Evolutionary conservation across 2,113 vertebrate genomes (phyloP).

Genomic region (Erpornis zantholeuca): DNA sequence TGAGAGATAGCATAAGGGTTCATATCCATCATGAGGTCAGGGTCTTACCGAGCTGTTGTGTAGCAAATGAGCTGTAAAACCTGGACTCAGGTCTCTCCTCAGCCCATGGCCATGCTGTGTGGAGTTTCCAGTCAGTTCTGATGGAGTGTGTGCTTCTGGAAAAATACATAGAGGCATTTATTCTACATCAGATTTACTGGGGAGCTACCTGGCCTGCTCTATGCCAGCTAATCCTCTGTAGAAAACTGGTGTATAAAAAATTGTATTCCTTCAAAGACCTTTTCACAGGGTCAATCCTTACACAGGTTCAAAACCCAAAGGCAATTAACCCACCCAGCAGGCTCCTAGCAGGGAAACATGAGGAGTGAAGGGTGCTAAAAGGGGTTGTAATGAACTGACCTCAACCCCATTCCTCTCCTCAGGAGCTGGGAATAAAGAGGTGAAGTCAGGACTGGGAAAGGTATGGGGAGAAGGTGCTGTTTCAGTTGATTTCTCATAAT

Average conservation of each 20-base stretch:
- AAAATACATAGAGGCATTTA: not conserved
- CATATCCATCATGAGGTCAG: not conserved
- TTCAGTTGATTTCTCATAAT: not conserved
- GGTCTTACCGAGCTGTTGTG: fast-evolving
- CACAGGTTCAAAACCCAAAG: not conserved
- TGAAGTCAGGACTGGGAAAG: not conserved
- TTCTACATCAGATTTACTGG: not conserved
- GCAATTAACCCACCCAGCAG: not conserved
- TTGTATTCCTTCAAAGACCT: not conserved
- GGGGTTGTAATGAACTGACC: not conserved
- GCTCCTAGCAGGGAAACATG: not conserved
- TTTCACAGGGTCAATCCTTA: not conserved
- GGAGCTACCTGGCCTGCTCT: not conserved
- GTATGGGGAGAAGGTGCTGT: fast-evolving
- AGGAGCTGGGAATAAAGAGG: not conserved
- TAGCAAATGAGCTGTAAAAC: not conserved
- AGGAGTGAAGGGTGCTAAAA: not conserved
- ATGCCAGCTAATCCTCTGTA: not conserved
- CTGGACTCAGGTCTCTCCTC: not conserved
- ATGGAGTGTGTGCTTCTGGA: not conserved
- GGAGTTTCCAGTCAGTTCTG: not conserved
- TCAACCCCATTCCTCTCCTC: not conserved
- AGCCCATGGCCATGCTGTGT: not conserved
- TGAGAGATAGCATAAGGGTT: not conserved
- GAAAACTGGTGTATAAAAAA: not conserved